These are phyloP conservation scores for Andrena cerasifolii DNA, from an alignment of 1,140 invertebrate genomes.

Conservation along the genomic window DNA sequence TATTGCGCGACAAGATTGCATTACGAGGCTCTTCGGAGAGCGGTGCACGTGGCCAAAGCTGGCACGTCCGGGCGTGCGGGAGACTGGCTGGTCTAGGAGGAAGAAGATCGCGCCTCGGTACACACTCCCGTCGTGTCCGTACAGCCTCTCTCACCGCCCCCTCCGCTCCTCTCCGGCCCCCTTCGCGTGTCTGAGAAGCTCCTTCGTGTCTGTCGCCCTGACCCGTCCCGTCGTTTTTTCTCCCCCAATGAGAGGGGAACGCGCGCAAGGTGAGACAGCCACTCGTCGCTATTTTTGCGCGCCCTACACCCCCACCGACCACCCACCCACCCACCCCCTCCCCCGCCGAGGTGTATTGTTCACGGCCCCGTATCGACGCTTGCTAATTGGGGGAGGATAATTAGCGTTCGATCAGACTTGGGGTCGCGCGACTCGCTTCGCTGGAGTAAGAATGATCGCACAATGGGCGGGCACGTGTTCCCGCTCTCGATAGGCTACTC, in stretches of 20 bases:
- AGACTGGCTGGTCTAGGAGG: neutral
- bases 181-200: neutral
- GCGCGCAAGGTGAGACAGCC: conserved; percentile 28
- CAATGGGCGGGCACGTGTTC: conserved; percentile 15
- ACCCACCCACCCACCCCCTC: neutral
- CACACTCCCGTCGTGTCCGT: neutral
- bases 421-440: neutral
- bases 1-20: neutral
- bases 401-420: conserved; percentile 43
- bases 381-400: conserved; percentile 50
- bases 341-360: conserved; percentile 9
- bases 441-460: conserved; percentile 24
- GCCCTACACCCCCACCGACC: neutral
- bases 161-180: too few species aligned
- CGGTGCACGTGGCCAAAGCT: neutral
- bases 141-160: neutral
- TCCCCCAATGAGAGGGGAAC: neutral
- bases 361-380: conserved; percentile 28
- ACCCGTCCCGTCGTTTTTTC: neutral
- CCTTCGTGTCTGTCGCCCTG: conserved; percentile 6
- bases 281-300: conserved; percentile 33
- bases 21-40: neutral
- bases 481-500: neutral
- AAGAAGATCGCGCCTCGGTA: neutral
- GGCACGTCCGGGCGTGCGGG: neutral